Conservation (phyloP, 2,888 invertebrate species). For the Calameuta pallipes region DNA sequence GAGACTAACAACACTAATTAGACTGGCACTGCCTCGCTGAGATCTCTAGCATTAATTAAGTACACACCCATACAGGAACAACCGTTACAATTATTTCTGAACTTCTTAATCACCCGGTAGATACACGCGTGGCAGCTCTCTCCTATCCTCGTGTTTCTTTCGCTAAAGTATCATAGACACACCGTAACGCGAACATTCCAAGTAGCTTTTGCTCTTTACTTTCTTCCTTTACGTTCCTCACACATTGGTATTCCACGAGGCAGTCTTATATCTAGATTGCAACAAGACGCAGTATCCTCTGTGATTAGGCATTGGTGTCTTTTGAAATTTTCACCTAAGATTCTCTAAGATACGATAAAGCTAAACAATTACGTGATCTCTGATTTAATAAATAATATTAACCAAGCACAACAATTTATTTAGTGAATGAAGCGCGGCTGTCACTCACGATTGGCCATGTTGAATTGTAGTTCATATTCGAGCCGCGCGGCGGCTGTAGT, state of each 20-base stretch:
- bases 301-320: background rate
- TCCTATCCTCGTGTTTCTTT: background rate
- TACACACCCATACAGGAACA: background rate
- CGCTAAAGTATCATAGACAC: background rate
- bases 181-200: background rate
- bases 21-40: background rate
- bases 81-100: constrained; percentile 3
- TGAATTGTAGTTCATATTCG: background rate
- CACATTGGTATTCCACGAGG: background rate
- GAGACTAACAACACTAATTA: background rate
- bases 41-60: constrained; percentile 3
- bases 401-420: background rate
- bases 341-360: too few species aligned
- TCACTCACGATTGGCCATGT: background rate
- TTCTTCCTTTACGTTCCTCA: background rate
- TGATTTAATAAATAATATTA: background rate
- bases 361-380: background rate
- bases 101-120: constrained; percentile 7
- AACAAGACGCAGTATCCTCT: background rate
- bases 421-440: background rate
- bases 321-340: too few species aligned
- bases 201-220: background rate
- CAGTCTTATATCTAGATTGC: background rate
- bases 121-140: constrained; percentile 1
- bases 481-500: background rate